Evolutionary conservation across 2,113 vertebrate genomes (phyloP), one percentile per base, ranked within the genome.

Genomic region (Corythornis vintsioides): DNA sequence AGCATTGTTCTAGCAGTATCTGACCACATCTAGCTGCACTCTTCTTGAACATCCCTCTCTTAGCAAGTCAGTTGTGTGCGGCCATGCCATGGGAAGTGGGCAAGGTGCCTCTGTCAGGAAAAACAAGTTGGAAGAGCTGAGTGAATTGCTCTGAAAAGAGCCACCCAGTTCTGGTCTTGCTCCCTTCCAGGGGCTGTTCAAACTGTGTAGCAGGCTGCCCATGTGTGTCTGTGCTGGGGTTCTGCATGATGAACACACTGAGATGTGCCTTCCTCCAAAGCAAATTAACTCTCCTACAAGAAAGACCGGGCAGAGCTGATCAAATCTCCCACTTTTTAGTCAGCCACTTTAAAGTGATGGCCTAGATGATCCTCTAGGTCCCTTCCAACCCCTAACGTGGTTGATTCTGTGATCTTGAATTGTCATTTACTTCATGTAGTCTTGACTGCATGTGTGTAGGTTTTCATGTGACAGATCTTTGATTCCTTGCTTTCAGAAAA

Each of bases 161-260:
- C 33, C 43, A 42, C 25, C 17, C 35, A 52, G 3, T 63, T 67
- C 65, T 78, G 33, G 13, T 42, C 12, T 3, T n/a, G 14, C 45
- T 79, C 33, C 33, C 33, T 93, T 84, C 18, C 53, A 26, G 11
- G 24, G 63, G 11, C 15, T 33, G 8, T 56, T 35, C 40, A 50
- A 42, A 33, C 15, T 70, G 29, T 0, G 0, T 45, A 65, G 50
- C 42, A 77, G 53, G 60, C 31, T 73, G 7, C 20, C 33, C 65
- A 18, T 16, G 3, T 6, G 10, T 25, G 33, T 45, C 1, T 0
- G 0, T 38, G 52, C 50, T n/a, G 19, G 33, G 17, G 6, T 59
- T 83, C 43, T 53, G 48, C 20, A 21, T 82, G 66, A 57, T 75
- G n/a, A 76, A 17, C 57, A 8, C 35, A 3, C 16, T n/a, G 47